A percentile compares a stretch with the other conserved stretches of the same genome.
These are phyloP conservation scores for Clarias laeviceps DNA, from an alignment of 2,797 vertebrate genomes.

Conservation along the genomic window DNA sequence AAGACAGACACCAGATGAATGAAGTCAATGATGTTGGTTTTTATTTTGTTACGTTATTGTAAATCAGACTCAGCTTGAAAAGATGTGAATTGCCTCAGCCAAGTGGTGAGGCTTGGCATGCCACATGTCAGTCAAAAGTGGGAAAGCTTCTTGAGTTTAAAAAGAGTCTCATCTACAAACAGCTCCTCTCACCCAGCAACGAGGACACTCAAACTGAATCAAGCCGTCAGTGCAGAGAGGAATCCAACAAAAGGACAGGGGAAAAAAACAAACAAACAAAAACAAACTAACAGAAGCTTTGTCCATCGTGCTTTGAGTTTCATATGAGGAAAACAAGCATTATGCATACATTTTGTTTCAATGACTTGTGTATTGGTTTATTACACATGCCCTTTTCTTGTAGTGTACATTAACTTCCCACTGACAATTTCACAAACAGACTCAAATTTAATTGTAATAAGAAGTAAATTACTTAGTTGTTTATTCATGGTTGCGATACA, in stretches of 20 bases:
- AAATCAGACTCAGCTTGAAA: constrained; percentile 55
- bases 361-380: constrained; percentile 28
- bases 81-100: constrained; percentile 47
- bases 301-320: constrained; percentile 47
- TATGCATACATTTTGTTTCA: constrained; percentile 37
- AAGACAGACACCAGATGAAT: constrained; percentile 27
- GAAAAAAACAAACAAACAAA: background rate
- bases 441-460: constrained; percentile 47
- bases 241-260: background rate
- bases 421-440: constrained; percentile 46
- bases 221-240: constrained; percentile 40
- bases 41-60: constrained; percentile 59
- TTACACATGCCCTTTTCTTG: constrained; percentile 42
- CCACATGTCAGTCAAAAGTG: constrained; percentile 55
- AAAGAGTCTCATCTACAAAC: constrained; percentile 55
- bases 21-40: constrained; percentile 54
- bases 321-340: constrained; percentile 46
- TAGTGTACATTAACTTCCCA: constrained; percentile 43
- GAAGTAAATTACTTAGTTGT: constrained; percentile 51
- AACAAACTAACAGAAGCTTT: constrained; percentile 31
- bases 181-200: constrained; percentile 31
- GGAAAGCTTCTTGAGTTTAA: constrained; percentile 55
- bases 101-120: constrained; percentile 43
- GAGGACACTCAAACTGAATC: constrained; percentile 37
- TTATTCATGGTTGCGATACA: constrained; percentile 52